Base-by-base conservation (phyloP, 2,797 vertebrate species). In the Alosa sapidissima region DNA sequence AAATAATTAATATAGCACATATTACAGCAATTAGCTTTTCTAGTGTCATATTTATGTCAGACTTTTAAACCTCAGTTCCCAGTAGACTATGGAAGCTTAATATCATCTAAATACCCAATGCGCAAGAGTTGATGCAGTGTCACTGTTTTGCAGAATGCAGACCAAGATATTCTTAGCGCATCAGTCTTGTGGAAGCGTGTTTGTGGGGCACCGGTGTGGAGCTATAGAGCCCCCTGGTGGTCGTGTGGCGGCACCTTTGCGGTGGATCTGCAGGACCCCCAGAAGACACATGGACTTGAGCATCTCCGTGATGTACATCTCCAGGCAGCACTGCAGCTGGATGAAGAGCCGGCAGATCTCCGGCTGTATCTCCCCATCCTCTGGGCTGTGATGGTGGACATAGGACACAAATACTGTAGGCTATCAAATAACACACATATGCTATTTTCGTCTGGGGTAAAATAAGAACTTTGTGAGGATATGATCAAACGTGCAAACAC, bases 231-330 rank as follows among this genome's bases (percentile, higher is more conserved):
- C 88, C 90, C 85, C 92, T 92, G 88, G 84, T 92, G 93, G 84
- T 62, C 21, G 72, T 58, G 78, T 88, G 72, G 86, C 82, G 84
- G 89, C 96, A 99, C 98, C 97, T 97, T 97, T 98, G 89, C 96
- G 95, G 94, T 99, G 98, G 90, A 98, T 96, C 94, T 99, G 97
- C 93, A 99, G 96, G 78, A 98, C 98, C 92, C 98, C 97, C 91
- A 99, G 94, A 89, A 99, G 96, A 92, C 97, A 99, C 91, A 99
- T 95, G 89, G 98, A 99, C 90, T 99, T 99, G 1, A 99, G 96
- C 98, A 99, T 99, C 96, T 99, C 98, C 9, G 97, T 97, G 62
- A 98, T 96, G 90, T 99, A 99, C 98, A 99, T 99, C 96, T 99
- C 98, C 93, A 99, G 95, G 93, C 98, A 99, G 92, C 98, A 99